Evolutionary conservation across 2,888 invertebrate species (phyloP), one percentile per base, ranked within the genome.

Genomic region (Amitus sp.): DNA sequence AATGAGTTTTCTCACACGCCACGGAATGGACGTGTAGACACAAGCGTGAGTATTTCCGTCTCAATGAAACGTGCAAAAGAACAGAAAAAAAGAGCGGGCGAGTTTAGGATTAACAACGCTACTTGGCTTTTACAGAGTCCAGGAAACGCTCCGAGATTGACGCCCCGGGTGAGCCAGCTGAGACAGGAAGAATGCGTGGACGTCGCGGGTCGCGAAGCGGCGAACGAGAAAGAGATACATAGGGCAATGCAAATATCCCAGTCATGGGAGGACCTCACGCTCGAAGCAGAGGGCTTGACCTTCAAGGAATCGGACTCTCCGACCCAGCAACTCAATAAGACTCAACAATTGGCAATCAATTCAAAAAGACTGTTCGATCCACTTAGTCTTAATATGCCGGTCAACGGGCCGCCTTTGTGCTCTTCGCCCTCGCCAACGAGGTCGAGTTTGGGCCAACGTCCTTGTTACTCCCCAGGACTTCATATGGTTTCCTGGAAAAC

Each of bases 191-290:
- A 93, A 82, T 93, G 93, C 76, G 90, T 93, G 3, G 95, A 94
- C 78, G 87, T 91, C 13, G 88, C 88, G 74, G 91, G 92, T 74
- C 87, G 96, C 55, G 96, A 97, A 83, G 90, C 93, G 56, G 94
- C 94, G 15, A 96, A 95, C 82, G 97, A 97, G 84, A 87, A 94
- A 49, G 95, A 95, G 82, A 88, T 95, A 49, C 94, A 95, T 82
- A 90, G 91, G 71, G 92, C 95, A 64, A 93, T 96, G 88, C 94
- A 94, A 83, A 95, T 97, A 84, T 96, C 96, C 1, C 95, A 95
- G 81, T 95, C 95, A 4, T 96, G 94, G 88, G 96, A 96, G 82
- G 96, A 96, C 83, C 87, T 96, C 28, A 91, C 92, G 5, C 82
- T 93, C 69, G 89, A 91, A 75, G 87, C 83, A 15, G 87, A 88